Base-by-base conservation (phyloP, 2,113 vertebrate genomes). In the Chaetura pelagica region DNA sequence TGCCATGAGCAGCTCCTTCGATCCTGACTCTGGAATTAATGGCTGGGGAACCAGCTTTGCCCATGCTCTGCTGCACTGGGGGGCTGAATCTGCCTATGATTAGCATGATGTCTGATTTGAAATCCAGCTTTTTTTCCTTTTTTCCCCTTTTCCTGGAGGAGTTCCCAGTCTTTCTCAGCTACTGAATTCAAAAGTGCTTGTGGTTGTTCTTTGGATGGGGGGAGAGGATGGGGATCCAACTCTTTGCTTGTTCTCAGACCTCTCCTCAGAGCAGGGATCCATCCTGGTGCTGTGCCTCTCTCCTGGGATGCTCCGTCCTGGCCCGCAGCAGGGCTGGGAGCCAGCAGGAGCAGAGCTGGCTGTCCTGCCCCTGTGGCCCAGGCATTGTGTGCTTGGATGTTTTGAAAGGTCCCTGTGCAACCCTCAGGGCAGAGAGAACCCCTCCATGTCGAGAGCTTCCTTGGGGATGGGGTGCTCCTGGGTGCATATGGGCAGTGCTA, bases 251-350 rank as follows among this genome's bases (percentile, higher is more conserved):
- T 66, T 42, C 69, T 42, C 44, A 29, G 59, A 29, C 21, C 27
- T 24, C 7, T 72, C 14, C 64, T 44, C 20, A 0, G 2, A 74
- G 76, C 46, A 24, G 72, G 46, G 63, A 4, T 62, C 61, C 0
- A 0, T 76, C 27, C 69, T 0, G 3, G 55, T 67, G 64, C 79
- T 0, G 0, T n/a, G 35, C 10, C 1, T 69, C 24, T 20, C 22
- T 75, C 42, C 29, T 0, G 7, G 68, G 73, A 30, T 89, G 52
- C 72, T 79, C 59, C 88, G 55, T 24, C 64, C 18, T 2, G 49
- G 46, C 44, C 77, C 66, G 72, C 38, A 83, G 16, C 3, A 1
- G 58, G 62, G 59, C n/a, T 79, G 72, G 6, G 18, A 48, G 46
- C 46, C 19, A 21, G 46, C 46, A 48, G 72, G 42, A 83, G 19